These are phyloP conservation scores for Lasioglossum vierecki DNA, from an alignment of 2,888 invertebrate species.

Conservation along the genomic window DNA sequence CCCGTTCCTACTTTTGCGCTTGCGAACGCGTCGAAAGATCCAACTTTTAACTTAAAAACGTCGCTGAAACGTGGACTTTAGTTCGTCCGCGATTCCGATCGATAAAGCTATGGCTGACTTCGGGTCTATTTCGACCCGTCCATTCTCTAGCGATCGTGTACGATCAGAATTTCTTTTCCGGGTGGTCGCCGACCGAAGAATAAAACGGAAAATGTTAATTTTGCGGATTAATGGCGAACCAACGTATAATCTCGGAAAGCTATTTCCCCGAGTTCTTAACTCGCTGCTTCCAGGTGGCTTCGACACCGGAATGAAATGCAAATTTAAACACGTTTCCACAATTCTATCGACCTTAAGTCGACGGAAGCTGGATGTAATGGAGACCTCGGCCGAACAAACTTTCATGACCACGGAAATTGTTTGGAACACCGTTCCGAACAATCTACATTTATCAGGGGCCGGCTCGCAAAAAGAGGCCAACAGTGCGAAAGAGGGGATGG, in stretches of 20 bases:
- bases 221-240: conserved; percentile 51
- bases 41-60: neutral
- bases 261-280: conserved; percentile 33
- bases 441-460: conserved; percentile 54
- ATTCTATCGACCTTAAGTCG: conserved; percentile 65
- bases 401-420: conserved; percentile 54
- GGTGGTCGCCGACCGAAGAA: neutral
- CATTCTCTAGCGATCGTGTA: neutral
- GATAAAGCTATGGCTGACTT: no score
- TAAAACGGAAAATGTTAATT: conserved; percentile 29
- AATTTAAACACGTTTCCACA: conserved; percentile 71
- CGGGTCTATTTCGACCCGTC: no score
- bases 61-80: neutral
- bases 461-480: neutral
- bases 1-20: neutral
- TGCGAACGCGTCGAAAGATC: neutral
- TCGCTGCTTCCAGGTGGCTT: conserved; percentile 40
- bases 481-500: neutral
- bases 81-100: no score
- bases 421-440: conserved; percentile 47
- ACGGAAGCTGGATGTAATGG: conserved; percentile 58
- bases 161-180: neutral
- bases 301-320: conserved; percentile 71
- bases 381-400: conserved; percentile 42
- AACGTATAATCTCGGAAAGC: conserved; percentile 37